Evolutionary conservation across 30 jellyfish, hydroid and myxozoan genomes (phyloP).

Genomic region (Clytia hemisphaerica): DNA sequence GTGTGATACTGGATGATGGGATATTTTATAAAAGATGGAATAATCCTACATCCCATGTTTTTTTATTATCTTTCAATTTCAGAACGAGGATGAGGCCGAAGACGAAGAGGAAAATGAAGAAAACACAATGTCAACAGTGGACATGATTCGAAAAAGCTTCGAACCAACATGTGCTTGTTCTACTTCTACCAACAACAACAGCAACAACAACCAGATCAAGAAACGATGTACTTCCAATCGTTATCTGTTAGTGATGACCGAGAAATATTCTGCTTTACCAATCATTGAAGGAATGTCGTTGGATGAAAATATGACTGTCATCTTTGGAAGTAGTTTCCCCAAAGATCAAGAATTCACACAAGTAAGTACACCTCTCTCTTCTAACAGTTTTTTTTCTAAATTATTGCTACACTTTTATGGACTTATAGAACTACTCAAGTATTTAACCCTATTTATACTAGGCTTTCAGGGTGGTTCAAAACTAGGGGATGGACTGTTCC

Average conservation of each 20-base stretch:
- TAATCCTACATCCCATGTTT: too few species aligned
- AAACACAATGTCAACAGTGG: not conserved
- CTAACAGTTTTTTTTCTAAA: not conserved
- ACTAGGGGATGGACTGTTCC: too few species aligned
- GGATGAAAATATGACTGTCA: conserved; percentile 46
- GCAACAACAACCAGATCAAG: too few species aligned
- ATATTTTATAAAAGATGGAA: too few species aligned
- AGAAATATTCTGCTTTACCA: conserved; percentile 66
- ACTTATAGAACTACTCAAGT: too few species aligned
- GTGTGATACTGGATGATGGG: too few species aligned
- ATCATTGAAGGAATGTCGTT: conserved; percentile 47
- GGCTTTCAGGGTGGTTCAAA: too few species aligned
- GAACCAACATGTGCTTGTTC: conserved; percentile 9
- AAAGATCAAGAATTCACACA: conserved; percentile 73
- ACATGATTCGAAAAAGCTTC: conserved; percentile 4
- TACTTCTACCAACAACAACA: not conserved
- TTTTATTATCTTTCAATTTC: too few species aligned
- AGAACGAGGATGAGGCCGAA: too few species aligned
- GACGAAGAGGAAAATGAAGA: not conserved
- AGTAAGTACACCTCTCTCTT: conserved; percentile 8
- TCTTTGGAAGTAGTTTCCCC: conserved; percentile 73
- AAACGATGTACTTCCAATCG: conserved; percentile 32
- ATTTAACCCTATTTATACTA: too few species aligned
- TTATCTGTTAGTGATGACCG: conserved; percentile 60
- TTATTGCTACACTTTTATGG: not conserved